Evolutionary conservation across 23 tunicate species (phyloP), one percentile per base, ranked within the genome.

Genomic region (Trididemnum clinides): DNA sequence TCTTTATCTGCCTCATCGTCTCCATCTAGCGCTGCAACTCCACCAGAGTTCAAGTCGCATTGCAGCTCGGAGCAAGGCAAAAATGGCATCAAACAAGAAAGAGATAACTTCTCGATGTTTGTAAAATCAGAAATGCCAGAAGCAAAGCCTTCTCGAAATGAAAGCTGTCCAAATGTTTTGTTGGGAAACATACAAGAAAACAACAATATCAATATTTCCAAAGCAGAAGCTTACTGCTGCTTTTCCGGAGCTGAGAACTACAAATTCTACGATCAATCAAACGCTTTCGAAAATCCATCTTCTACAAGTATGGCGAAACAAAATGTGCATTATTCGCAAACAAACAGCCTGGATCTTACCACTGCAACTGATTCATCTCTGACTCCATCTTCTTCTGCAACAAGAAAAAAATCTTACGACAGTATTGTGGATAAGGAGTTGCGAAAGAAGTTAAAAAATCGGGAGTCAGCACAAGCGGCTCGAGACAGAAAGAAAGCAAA

Each of bases 391-490:
- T 18, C 84, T 29, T 33, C 92, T 1, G 82, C 84, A 2, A 7
- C 15, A 44, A 15, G 54, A 7, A 49, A 88, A 66, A 95, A 90
- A 39, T 85, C 75, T 36, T 95, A 82, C 72, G 98, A 95, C 2
- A 90, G 90, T 58, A 82, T 95, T 39, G 82, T 89, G 0, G 95
- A 95, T 84, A 91, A 91, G 36, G 98, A 95, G 76, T 50, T 95
- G 71, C 81, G 98, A n/a, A 95, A 95, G 69, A 95, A 95, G 33
- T 50, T 95, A 78, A 95, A 95, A 83, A 95, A 95, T 81, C 82
- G 98, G 20, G 98, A 95, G 66, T 95, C 98, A 1, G 98, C 98
- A 2, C 98, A 95, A 57, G 98, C 98, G 1, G 98, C 98, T 12
- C 63, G 98, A 0, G 98, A 95, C 76, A 88, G 98, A 28, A 95